phyloP scores from a whole-genome alignment of 2,888 invertebrate genomes.

The Steinernema hermaphroditum region DNA sequence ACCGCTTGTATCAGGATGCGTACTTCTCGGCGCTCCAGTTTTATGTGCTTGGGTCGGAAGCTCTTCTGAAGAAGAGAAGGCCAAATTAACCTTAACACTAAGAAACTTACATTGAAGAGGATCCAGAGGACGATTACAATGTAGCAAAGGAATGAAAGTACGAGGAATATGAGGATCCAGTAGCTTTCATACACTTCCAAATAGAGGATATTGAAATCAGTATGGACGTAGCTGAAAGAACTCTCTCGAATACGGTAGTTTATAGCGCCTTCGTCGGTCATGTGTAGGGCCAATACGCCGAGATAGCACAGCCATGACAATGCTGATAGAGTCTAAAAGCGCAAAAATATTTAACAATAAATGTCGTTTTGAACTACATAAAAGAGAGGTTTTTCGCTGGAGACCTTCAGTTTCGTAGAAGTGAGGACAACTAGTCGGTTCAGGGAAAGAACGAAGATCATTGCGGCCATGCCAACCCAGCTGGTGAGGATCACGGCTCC shows the following conservation, averaged over 20 bases:
- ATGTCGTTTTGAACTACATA: too few relatives aligned
- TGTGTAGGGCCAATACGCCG: background rate
- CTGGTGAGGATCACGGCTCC: background rate
- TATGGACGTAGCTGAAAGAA: background rate
- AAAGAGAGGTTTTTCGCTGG: background rate
- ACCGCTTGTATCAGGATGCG: background rate
- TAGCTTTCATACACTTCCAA: constrained; percentile 10
- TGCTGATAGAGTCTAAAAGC: background rate
- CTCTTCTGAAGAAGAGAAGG: too few relatives aligned
- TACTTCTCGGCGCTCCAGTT: background rate
- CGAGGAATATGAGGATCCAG: background rate
- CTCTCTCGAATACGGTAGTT: background rate
- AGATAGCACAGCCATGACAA: background rate
- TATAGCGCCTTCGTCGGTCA: background rate
- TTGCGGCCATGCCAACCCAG: constrained; percentile 13
- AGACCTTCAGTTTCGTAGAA: background rate
- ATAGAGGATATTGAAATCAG: background rate
- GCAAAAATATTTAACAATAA: background rate
- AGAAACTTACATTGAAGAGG: background rate
- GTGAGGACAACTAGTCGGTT: background rate
- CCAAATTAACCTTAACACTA: too few relatives aligned
- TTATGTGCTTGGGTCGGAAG: background rate
- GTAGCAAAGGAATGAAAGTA: background rate
- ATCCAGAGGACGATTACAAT: background rate
- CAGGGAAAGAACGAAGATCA: constrained; percentile 10